Evolutionary conservation across 2,888 invertebrate genomes (phyloP), one percentile per base, ranked within the genome.

Genomic region (Nephrotoma guestfalica): DNA sequence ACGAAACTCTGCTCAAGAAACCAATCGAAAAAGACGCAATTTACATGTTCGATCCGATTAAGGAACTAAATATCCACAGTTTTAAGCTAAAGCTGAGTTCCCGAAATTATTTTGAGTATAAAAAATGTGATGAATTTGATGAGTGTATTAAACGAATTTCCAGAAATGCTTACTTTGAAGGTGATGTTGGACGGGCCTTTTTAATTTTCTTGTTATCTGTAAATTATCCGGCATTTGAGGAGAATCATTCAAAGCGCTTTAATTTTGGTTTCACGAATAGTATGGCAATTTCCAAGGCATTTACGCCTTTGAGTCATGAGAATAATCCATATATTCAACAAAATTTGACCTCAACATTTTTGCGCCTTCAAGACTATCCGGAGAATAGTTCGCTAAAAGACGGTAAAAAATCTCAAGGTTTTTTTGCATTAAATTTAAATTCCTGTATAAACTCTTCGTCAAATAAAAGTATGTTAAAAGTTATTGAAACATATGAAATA

Each of bases 1-100:
- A 88, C 88, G 89, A 89, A 87, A 89, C 90, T 83, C 84, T 90
- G 45, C 86, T 90, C 2, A 90, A 89, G 86, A 90, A 89, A 88
- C 88, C 89, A 0, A 84, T 87, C 88, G 45, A 87, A 87, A 42
- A 83, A 83, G 57, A 86, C 85, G 30, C 88, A 43, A 88, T 88
- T 85, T 86, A 87, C 2, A 87, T 88, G 41, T 89, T 89, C 86
- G 89, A 90, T 87, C 88, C 89, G 4, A 88, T 89, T 51, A 88
- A 89, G 71, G 89, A 89, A 42, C 87, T 90, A 41, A 88, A 89
- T 83, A 87, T 88, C 57, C 89, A 89, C 85, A 87, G 89, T 43
- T 90, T 90, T 88, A 88, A 89, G 6, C 88, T 89, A 1, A 89
- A 89, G 88, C 87, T 90, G 1, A 88, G 88, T 88, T 88, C 89